Evolutionary conservation across 64 coral and sea anemone genomes (phyloP), one percentile per base, ranked within the genome.

Genomic region (Montipora foliosa): DNA sequence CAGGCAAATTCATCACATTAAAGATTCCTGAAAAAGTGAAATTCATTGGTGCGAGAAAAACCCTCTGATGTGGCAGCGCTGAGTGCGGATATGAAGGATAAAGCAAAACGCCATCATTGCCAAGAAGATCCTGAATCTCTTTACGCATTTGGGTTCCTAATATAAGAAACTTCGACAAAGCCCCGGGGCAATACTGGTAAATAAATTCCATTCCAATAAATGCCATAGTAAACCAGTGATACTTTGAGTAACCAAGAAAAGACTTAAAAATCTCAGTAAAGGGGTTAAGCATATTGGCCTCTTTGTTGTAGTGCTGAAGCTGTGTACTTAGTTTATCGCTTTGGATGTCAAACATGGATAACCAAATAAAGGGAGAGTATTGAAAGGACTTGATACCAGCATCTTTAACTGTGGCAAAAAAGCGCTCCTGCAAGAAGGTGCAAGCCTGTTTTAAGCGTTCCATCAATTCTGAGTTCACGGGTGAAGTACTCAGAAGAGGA

Each of bases 11-110:
- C 1, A 97, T 84, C 6, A 97, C 90, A 76, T 97, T 97, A 67
- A 97, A 97, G 13, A 97, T 94, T 15, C 92, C 86, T 0, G 95
- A 88, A 77, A 94, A 97, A 72, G 87, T 97, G 29, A 97, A 94
- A 67, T 97, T 92, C 4, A 97, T 66, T 19, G 95, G 95, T 1
- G 92, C 76, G 1, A 97, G 48, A 74, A 81, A 88, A 0, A 92
- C 89, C 4, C 82, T 90, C 75, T 92, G 81, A 51, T 97, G 95
- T 25, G 88, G 45, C 14, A 97, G 87, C 9, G 95, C 95, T 44
- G 95, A 94, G 3, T 64, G 94, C 0, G 95, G 95, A 17, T 97
- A 92, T 1, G 95, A 94, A 0, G 95, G 95, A 62, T 90, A 97
- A 16, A 97, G 74, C 47, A 97, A 93, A 44, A 97, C 79, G 29